Base-by-base conservation (phyloP, 2,113 vertebrate genomes). In the Gymnorhina tibicen region DNA sequence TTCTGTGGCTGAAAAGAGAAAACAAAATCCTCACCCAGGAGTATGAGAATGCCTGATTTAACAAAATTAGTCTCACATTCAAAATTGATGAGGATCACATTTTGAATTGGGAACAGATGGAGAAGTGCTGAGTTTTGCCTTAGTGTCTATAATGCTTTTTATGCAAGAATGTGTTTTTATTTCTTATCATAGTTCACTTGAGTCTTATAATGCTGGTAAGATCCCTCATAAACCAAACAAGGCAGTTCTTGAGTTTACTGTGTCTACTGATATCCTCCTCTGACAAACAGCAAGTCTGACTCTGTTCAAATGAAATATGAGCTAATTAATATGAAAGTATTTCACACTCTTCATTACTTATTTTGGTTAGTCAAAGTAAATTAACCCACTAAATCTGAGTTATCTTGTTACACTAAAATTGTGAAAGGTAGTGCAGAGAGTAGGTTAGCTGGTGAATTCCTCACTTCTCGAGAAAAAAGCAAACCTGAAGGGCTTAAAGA, bases 91-190 rank as follows among this genome's bases (percentile, higher is more conserved):
- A 98, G 95, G 94, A 97, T 97, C 96, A 63, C 32, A 91, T 97
- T 97, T 97, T 96, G 97, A 97, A 95, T 93, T 91, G 94, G 95
- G 93, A 97, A 97, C 97, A 98, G 98, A 98, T 98, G 98, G 98
- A 95, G 92, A 97, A 98, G 94, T 96, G 96, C 97, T 93, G 95
- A 98, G 96, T 95, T 98, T 97, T 97, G 95, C 87, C 94, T 96
- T 96, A 93, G 95, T 87, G 95, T 87, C 89, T 97, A 23, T 97
- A 98, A 97, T 77, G 87, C 64, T 97, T 93, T 94, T 93, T 82
- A 93, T 80, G 93, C 95, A 91, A 93, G 96, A 97, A 96, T 89
- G 95, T 97, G 96, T 84, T 98, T 98, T 98, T 97, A 98, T 98
- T 97, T 97, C 97, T 97, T 97, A 70, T 42, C 94, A 72, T 76